These are phyloP conservation scores for Neotoma lepida DNA, from an alignment of 2,113 vertebrate genomes.

Conservation along the genomic window DNA sequence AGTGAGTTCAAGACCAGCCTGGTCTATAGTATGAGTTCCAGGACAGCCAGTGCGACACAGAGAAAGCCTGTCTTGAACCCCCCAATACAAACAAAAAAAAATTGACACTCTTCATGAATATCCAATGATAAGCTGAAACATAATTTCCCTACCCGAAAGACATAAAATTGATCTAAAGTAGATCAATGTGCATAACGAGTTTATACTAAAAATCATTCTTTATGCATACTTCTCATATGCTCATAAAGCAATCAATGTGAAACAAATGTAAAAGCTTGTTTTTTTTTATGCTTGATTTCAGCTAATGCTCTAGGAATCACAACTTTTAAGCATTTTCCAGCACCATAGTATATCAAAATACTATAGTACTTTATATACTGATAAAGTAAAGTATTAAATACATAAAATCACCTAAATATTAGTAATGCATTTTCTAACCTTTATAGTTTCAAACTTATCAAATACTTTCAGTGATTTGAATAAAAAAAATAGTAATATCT, in stretches of 20 bases:
- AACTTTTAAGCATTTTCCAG: slow-evolving; percentile 12
- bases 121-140: neutral
- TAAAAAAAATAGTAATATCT: neutral
- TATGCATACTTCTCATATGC: neutral
- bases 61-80: no score
- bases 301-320: slow-evolving; percentile 23
- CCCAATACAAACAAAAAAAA: neutral
- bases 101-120: neutral
- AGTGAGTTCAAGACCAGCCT: no score
- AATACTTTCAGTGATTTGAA: slow-evolving; percentile 7
- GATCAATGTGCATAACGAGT: slow-evolving; percentile 8
- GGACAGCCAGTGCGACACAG: no score
- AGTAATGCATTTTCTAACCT: slow-evolving; percentile 27
- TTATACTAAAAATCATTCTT: slow-evolving; percentile 47
- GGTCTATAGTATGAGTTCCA: no score
- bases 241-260: slow-evolving; percentile 45
- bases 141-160: slow-evolving; percentile 12
- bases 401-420: neutral
- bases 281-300: slow-evolving; percentile 32
- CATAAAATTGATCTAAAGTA: slow-evolving; percentile 54
- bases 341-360: neutral
- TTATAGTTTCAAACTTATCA: slow-evolving; percentile 36
- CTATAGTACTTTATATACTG: neutral
- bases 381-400: slow-evolving; percentile 35
- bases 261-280: slow-evolving; percentile 37